Base-by-base conservation (phyloP, 2,888 invertebrate species). In the Brenthis daphne region DNA sequence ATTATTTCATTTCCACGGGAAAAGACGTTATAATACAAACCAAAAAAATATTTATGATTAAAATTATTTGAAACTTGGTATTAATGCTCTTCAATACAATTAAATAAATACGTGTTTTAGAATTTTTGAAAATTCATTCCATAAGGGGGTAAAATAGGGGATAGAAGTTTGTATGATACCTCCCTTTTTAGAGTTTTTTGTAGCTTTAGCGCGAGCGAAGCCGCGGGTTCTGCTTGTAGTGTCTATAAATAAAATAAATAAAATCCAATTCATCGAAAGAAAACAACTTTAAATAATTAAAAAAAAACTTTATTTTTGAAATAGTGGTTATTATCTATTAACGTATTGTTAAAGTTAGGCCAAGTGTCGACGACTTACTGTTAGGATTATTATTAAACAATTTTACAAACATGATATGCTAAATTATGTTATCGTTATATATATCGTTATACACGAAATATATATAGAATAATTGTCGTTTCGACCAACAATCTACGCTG, bases 271-370 rank as follows among this genome's bases (percentile, higher is more conserved):
- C 51, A 16, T 53, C 20, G n/a, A 43, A 57, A 69, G 58, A 67
- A 63, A 70, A 69, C 24, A 47, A 67, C 55, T 66, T 69, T 63
- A 57, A 63, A 76, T 75, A 75, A 76, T 76, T 79, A 88, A 84
- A 84, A 29, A 89, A 89, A 92, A 91, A 84, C 87, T 91, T 91
- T 92, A 90, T 90, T 92, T 63, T 90, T 89, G 88, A 90, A 90
- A 85, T 86, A 87, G 85, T 91, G 92, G 92, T 91, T 92, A 92
- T 92, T 92, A 92, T 89, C 92, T 90, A 92, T 92, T 91, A 92
- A 92, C 92, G 90, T 77, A 83, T 85, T 85, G 85, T 89, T 90
- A 91, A 78, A 85, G 75, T 89, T 92, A 92, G 92, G 91, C 90
- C 90, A 80, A 84, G 86, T 86, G 85, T 85, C 89, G 83, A 84